Evolutionary conservation across 2,113 vertebrate species (phyloP).

Genomic region (Chaenogobius annularis): DNA sequence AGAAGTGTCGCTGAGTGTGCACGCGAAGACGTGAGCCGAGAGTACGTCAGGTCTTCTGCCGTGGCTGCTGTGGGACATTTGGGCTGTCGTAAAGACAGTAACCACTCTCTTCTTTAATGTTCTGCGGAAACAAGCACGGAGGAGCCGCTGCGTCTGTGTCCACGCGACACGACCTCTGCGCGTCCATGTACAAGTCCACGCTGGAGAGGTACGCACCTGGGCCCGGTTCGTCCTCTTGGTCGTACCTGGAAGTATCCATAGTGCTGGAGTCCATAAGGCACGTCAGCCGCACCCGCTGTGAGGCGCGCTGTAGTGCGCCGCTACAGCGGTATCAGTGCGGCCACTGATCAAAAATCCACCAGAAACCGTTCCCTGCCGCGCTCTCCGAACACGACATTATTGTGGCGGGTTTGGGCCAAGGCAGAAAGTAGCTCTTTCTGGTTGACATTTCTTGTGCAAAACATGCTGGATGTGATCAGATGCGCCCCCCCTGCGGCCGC

Average conservation of each 20-base stretch:
- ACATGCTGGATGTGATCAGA: slow-evolving; percentile 99
- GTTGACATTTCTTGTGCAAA: slow-evolving; percentile 99
- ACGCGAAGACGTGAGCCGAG: slow-evolving; percentile 83
- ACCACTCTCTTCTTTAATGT: slow-evolving; percentile 96
- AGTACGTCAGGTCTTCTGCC: slow-evolving; percentile 85
- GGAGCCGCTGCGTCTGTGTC: slow-evolving; percentile 84
- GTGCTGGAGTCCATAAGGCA: slow-evolving; percentile 94
- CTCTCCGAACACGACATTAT: slow-evolving; percentile 99
- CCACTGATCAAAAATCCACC: slow-evolving; percentile 96
- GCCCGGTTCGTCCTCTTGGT: slow-evolving; percentile 87
- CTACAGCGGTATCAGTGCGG: slow-evolving; percentile 84
- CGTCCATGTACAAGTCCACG: slow-evolving; percentile 95
- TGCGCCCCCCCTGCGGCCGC: slow-evolving; percentile 86
- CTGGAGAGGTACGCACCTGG: slow-evolving; percentile 88
- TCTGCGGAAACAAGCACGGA: slow-evolving; percentile 91
- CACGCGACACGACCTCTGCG: slow-evolving; percentile 92
- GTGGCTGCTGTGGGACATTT: slow-evolving; percentile 89
- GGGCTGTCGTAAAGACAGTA: slow-evolving; percentile 95
- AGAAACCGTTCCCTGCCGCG: slow-evolving; percentile 95
- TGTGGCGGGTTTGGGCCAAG: slow-evolving; percentile 98
- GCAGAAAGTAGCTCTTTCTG: slow-evolving; percentile 98
- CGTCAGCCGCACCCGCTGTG: slow-evolving; percentile 83
- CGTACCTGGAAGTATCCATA: slow-evolving; percentile 94
- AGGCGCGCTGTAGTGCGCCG: slow-evolving; percentile 89
- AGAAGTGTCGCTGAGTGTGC: slow-evolving; percentile 71